These are phyloP conservation scores for Hofmannophila pseudospretella DNA, from an alignment of 2,888 invertebrate species.

Conservation along the genomic window DNA sequence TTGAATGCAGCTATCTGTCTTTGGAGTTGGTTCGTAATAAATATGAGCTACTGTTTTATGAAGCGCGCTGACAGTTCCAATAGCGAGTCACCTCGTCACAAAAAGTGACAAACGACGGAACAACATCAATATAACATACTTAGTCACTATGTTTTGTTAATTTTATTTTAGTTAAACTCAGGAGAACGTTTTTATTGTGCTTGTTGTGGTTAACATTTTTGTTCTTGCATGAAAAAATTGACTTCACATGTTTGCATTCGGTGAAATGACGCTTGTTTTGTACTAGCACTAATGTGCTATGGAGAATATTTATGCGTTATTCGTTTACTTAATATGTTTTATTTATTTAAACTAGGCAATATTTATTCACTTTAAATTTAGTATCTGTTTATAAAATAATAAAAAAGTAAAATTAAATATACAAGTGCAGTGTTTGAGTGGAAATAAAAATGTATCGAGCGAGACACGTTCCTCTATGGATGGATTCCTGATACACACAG, in stretches of 20 bases:
- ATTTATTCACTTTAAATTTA: no score
- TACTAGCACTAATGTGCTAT: no score
- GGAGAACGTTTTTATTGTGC: not conserved
- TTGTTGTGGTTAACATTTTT: not conserved
- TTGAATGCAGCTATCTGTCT: conserved; percentile 34
- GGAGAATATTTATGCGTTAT: no score
- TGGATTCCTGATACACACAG: no score
- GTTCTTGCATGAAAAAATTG: not conserved
- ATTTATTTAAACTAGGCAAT: no score
- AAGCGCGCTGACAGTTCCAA: conserved; percentile 54
- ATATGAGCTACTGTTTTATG: conserved; percentile 56
- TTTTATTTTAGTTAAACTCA: not conserved
- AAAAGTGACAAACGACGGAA: conserved; percentile 23
- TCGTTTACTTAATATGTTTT: no score
- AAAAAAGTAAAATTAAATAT: no score
- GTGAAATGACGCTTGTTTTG: conserved; percentile 51
- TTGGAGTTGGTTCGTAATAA: conserved; percentile 30
- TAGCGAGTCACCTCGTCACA: conserved; percentile 36
- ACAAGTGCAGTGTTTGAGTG: no score
- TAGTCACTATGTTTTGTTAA: no score
- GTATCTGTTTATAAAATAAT: no score
- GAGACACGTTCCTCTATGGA: no score
- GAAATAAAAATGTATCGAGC: no score
- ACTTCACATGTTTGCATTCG: conserved; percentile 32
- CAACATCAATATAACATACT: conserved; percentile 9